phyloP scores from a whole-genome alignment of 2,113 vertebrate genomes.

The Sinocyclocheilus anophthalmus region DNA sequence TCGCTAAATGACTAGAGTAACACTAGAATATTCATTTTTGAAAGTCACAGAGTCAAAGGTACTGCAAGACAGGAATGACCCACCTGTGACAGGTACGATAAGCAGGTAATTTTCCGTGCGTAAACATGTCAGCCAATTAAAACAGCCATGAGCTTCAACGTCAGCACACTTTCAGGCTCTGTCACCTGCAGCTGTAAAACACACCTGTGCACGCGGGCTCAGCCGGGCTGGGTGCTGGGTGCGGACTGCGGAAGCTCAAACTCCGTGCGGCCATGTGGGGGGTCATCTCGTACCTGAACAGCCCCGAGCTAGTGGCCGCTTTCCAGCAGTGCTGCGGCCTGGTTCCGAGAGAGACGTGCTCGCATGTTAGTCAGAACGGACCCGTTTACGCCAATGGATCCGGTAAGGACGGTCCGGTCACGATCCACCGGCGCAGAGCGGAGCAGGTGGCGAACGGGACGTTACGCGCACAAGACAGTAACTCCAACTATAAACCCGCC shows the following conservation, averaged over 20 bases:
- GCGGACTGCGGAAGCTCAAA: background rate
- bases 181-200: slow-evolving; percentile 1
- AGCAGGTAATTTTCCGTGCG: background rate
- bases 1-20: background rate
- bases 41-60: background rate
- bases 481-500: slow-evolving; percentile 57
- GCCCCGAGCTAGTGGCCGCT: slow-evolving; percentile 82
- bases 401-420: background rate
- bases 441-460: slow-evolving; percentile 9
- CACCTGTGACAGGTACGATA: background rate
- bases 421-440: background rate
- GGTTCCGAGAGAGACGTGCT: slow-evolving; percentile 60
- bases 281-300: slow-evolving; percentile 73
- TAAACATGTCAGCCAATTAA: background rate
- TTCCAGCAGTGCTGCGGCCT: slow-evolving; percentile 91
- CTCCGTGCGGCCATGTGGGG: slow-evolving; percentile 52
- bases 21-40: background rate
- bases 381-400: background rate
- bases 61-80: background rate
- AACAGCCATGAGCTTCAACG: background rate
- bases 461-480: slow-evolving; percentile 54
- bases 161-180: slow-evolving; percentile 3
- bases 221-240: background rate
- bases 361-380: background rate
- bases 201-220: slow-evolving; percentile 3